Percentiles rank a stretch among this genome's conserved stretches.
These are phyloP conservation scores for Lasioglossum marginatum DNA, from an alignment of 2,888 invertebrate species.

Conservation along the genomic window DNA sequence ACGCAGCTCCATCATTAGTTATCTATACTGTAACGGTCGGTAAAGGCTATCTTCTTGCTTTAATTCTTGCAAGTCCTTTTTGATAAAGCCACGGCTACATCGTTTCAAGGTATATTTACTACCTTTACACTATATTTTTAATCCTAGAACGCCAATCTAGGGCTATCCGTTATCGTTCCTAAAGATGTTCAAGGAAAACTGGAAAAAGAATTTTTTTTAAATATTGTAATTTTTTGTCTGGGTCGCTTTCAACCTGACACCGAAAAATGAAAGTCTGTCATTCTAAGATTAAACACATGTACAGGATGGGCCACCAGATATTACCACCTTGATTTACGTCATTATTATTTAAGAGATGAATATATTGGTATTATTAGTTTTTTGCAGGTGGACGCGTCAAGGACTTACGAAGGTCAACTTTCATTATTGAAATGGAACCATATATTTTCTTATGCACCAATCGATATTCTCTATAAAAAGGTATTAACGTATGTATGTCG, in stretches of 20 bases:
- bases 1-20: background rate
- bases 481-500: too few relatives aligned
- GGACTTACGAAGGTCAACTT: too few relatives aligned
- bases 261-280: background rate
- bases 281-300: background rate
- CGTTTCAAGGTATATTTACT: background rate
- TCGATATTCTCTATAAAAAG: too few relatives aligned
- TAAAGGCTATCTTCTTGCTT: background rate
- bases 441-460: too few relatives aligned
- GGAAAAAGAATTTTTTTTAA: background rate
- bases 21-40: background rate
- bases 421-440: too few relatives aligned
- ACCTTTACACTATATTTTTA: background rate
- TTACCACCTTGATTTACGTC: too few relatives aligned
- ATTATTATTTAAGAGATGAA: too few relatives aligned
- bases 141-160: background rate
- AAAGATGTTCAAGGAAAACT: background rate
- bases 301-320: too few relatives aligned
- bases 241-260: background rate
- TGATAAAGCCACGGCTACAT: background rate
- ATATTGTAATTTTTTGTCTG: background rate
- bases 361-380: too few relatives aligned
- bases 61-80: constrained; percentile 1
- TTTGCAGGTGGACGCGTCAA: too few relatives aligned
- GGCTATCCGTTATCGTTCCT: background rate